These are phyloP conservation scores for Dufourea novaeangliae DNA, from an alignment of 1,140 invertebrate genomes.

Conservation along the genomic window DNA sequence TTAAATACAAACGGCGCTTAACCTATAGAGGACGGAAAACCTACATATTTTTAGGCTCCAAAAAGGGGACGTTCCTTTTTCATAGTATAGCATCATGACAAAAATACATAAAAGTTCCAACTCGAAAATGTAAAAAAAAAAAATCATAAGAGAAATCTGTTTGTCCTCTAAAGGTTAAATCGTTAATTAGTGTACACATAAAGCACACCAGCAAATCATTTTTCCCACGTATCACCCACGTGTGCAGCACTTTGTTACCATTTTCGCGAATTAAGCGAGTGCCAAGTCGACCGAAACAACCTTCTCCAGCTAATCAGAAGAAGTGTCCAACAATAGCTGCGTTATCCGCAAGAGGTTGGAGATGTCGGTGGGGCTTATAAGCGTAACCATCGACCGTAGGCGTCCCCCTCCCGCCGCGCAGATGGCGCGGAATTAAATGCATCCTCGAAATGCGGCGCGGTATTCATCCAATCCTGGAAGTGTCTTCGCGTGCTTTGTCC, in stretches of 20 bases:
- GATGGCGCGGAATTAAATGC: constrained; percentile 39
- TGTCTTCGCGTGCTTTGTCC: constrained; percentile 35
- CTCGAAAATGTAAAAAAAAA: background rate
- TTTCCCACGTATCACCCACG: too few relatives aligned
- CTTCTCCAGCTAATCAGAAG: constrained; percentile 26
- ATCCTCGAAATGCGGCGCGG: constrained; percentile 1
- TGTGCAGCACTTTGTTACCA: background rate
- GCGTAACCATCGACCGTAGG: background rate
- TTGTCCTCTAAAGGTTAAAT: too few relatives aligned
- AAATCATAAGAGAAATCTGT: too few relatives aligned
- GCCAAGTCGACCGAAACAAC: background rate
- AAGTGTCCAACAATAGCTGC: background rate
- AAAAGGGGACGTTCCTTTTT: too few relatives aligned
- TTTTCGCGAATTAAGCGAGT: background rate
- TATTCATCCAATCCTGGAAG: constrained; percentile 48
- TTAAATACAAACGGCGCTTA: too few relatives aligned
- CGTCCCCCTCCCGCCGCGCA: background rate
- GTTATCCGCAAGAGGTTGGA: background rate
- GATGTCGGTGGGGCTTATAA: background rate
- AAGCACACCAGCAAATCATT: too few relatives aligned
- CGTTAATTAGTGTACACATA: too few relatives aligned
- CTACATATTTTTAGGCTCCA: too few relatives aligned
- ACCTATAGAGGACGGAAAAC: too few relatives aligned
- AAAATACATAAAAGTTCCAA: background rate
- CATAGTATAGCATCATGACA: too few relatives aligned